Base-by-base conservation (phyloP, 1,140 invertebrate species). In the Drosophila lacertosa region DNA sequence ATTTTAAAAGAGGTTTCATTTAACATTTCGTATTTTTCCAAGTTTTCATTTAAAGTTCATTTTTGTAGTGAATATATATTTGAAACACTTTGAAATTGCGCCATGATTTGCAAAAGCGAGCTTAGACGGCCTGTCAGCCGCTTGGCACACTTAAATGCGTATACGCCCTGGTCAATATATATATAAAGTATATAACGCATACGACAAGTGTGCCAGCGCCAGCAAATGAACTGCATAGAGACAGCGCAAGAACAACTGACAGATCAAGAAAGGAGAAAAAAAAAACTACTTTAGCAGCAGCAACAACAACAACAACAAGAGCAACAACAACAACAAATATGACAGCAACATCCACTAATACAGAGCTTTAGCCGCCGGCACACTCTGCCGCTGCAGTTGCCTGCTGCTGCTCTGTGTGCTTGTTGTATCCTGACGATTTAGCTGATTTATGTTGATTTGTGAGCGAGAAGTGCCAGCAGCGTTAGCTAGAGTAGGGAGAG, bases 361-460 rank as follows among this genome's bases (percentile, higher is more conserved):
- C 78, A 80, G 77, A 81, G 62, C 77, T 81, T 81, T 69, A 39
- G 32, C 50, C 35, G n/a, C 47, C 54, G 11, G 32, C n/a, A 26
- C 24, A 26, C 15, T 11, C 9, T 20, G 26, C 54, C 32, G 22
- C 40, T 69, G 59, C 50, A 55, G 9, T 64, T 29, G 22, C 11
- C 40, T 69, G 59, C 50, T 48, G 9, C 55, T 29, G 22, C 11
- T 44, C 33, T 48, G 42, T 32, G 24, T 26, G 24, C 7, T 4
- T 26, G 24, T 77, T 70, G 79, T 79, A 79, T 80, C 44, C 77
- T 80, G 73, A 69, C 74, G 68, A 88, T 88, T 86, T 86, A 78
- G 82, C 82, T 88, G 81, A 86, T 86, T 88, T 86, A 86, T 88
- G 82, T 88, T 81, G 81, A 86, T 77, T 86, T 88, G 77, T 74